These are phyloP conservation scores for Neomonachus schauinslandi DNA, from an alignment of 2,113 vertebrate species.

Conservation along the genomic window DNA sequence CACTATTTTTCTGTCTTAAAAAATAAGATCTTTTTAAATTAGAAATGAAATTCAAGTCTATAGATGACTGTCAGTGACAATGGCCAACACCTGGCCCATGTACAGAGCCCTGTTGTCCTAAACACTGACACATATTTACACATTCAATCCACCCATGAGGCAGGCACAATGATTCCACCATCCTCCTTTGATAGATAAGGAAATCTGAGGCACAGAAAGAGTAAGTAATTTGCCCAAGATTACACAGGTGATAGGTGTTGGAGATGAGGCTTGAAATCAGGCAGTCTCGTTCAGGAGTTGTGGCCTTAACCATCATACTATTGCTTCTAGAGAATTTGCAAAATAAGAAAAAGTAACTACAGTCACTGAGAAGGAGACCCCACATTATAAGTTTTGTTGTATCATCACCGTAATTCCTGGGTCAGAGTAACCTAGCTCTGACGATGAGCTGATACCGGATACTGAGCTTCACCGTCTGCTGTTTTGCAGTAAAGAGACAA, in stretches of 20 bases:
- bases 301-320: not conserved
- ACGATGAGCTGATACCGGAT: not conserved
- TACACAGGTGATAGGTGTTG: not conserved
- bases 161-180: not conserved
- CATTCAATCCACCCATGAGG: not conserved
- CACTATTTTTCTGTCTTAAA: not conserved
- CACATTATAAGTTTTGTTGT: not conserved
- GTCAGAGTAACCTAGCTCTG: not conserved
- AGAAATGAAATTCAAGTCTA: not conserved
- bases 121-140: not conserved
- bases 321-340: not conserved
- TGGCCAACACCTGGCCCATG: not conserved
- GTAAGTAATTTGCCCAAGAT: not conserved
- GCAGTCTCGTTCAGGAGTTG: not conserved
- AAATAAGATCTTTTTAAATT: not conserved
- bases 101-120: not conserved
- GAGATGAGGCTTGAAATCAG: not conserved
- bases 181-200: not conserved
- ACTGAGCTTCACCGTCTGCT: not conserved
- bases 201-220: not conserved
- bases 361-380: not conserved
- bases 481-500: not conserved
- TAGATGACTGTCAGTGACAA: not conserved
- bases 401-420: not conserved
- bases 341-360: not conserved